Evolutionary conservation across 2,888 invertebrate species (phyloP).

Genomic region (Stenolophus ochropezus): DNA sequence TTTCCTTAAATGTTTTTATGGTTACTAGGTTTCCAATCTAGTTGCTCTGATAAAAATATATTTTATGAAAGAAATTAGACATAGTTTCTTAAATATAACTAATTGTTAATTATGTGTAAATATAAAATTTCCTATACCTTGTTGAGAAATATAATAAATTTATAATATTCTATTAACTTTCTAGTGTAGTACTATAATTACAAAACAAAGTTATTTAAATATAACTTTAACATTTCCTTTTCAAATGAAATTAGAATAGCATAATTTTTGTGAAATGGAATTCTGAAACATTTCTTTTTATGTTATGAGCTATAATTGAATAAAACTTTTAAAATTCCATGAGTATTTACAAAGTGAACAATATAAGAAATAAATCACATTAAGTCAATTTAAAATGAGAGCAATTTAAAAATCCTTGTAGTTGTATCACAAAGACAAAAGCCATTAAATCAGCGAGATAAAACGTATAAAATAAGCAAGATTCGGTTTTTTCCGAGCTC

Average conservation of each 20-base stretch:
- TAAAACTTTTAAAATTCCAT: constrained; percentile 27
- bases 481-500: constrained; percentile 9
- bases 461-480: constrained; percentile 24
- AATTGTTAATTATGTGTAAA: too few species aligned
- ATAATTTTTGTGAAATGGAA: not conserved
- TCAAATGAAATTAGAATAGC: not conserved
- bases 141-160: too few species aligned
- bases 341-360: constrained; percentile 33
- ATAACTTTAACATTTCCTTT: not conserved
- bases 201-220: not conserved
- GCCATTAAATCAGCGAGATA: constrained; percentile 39
- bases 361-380: constrained; percentile 37
- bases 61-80: too few species aligned
- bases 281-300: constrained; percentile 1
- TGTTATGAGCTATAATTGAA: not conserved
- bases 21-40: too few species aligned
- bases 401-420: constrained; percentile 35
- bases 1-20: too few species aligned
- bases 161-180: not conserved
- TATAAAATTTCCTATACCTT: too few species aligned
- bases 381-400: constrained; percentile 34
- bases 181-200: not conserved
- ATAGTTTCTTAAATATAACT: too few species aligned
- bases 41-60: too few species aligned
- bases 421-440: constrained; percentile 22